phyloP scores from a whole-genome alignment of 2,888 invertebrate species.

The Phymatocera aterrima region DNA sequence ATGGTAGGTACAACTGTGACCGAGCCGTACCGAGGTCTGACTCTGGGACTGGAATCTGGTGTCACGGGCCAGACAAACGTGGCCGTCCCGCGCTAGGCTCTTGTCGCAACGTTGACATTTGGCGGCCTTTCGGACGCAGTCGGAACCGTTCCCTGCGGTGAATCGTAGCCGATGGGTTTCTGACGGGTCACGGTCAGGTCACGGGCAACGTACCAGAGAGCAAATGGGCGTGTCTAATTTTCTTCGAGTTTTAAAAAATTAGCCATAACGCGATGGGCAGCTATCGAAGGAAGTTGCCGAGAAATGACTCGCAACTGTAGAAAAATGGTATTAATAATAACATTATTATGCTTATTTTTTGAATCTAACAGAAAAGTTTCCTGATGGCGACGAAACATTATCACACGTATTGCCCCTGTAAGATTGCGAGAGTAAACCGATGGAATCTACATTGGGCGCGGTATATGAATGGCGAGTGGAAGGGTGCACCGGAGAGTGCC shows the following conservation, averaged over 20 bases:
- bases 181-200: slow-evolving; percentile 37
- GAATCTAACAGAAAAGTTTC: background rate
- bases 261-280: background rate
- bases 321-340: background rate
- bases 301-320: background rate
- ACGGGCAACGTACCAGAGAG: slow-evolving; percentile 13
- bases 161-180: slow-evolving; percentile 26
- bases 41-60: slow-evolving; percentile 26
- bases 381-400: background rate
- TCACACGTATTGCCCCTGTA: background rate
- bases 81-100: slow-evolving; percentile 27
- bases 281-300: background rate
- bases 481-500: slow-evolving; percentile 3
- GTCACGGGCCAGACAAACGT: slow-evolving; percentile 41
- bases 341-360: background rate
- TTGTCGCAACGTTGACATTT: slow-evolving; percentile 41
- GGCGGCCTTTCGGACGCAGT: slow-evolving; percentile 39
- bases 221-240: background rate
- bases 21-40: slow-evolving; percentile 8
- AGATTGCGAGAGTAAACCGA: background rate
- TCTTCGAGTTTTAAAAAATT: background rate
- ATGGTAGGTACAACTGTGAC: slow-evolving; percentile 20
- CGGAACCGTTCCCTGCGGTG: slow-evolving; percentile 29
- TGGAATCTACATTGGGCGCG: slow-evolving; percentile 11
- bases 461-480: background rate